Conservation (phyloP, 2,797 vertebrate species). For the Morus bassanus region DNA sequence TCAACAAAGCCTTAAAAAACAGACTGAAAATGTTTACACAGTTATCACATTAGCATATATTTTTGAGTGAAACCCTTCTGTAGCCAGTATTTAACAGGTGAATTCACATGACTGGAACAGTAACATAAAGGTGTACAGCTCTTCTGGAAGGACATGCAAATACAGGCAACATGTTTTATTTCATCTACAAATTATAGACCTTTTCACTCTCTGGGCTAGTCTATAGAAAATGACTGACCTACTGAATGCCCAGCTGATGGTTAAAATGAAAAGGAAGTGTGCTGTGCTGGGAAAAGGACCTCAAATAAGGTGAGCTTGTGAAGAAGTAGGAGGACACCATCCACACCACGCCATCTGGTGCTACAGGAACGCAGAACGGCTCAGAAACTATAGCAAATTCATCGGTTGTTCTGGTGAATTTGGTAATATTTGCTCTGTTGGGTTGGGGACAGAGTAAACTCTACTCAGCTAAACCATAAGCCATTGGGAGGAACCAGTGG, state of each 20-base stretch:
- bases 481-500: background rate
- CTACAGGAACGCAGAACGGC: accelerated
- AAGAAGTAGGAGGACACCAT: background rate
- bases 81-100: background rate
- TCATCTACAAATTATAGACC: background rate
- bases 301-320: background rate
- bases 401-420: background rate
- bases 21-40: background rate
- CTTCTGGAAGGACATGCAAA: background rate
- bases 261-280: background rate
- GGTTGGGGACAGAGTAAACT: background rate
- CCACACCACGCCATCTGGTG: background rate
- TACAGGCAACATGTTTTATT: background rate
- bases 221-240: background rate
- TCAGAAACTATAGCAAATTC: background rate
- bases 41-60: background rate
- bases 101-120: background rate
- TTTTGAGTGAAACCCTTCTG: background rate
- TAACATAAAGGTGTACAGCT: background rate
- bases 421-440: background rate
- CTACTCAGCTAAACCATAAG: accelerated
- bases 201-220: background rate
- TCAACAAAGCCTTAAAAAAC: background rate
- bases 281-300: background rate
- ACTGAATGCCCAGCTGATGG: background rate